Evolutionary conservation across 2,888 invertebrate genomes (phyloP), one percentile per base, ranked within the genome.

Genomic region (Tridacna crocea): DNA sequence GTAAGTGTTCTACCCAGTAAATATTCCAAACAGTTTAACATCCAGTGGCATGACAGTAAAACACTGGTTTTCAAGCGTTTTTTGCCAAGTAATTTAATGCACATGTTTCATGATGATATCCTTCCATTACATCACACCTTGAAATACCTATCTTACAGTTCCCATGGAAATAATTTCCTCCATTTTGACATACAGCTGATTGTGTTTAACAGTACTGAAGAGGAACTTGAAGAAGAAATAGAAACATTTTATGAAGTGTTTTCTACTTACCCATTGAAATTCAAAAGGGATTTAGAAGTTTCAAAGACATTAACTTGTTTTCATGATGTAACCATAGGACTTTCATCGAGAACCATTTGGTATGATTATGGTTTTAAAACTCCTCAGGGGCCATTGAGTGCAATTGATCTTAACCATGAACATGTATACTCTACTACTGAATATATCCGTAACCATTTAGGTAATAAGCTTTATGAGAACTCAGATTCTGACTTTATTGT

Each of bases 31-130:
- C 61, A 84, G n/a, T 90, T 93, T 75, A 84, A 83, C 19, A 79
- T 92, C 12, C 80, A 76, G 0, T 89, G 89, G 77, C 48, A 92
- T 13, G 70, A 84, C 11, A 87, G 88, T 15, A 86, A 83, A 24
- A 90, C 90, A 51, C 87, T 95, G 51, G 81, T 95, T 8, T 87
- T 95, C 26, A 91, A 91, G 70, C 91, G 95, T 15, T 95, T 95
- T 87, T 95, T 95, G 85, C 94, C 95, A 3, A 95, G 95, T 85
- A 95, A 95, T 89, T 88, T 95, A n/a, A 95, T 95, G 95, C 95
- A 95, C 92, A 94, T 95, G 13, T 89, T 95, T 61, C 95, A 95
- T 90, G 95, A 95, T 91, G 95, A 95, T 88, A 88, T 95, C 3
- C 83, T 95, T 22, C 95, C 95, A 3, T 79, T 95, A 19, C 94